A percentile compares a stretch with the other conserved stretches of the same genome.
Conservation (phyloP, 2,797 vertebrate genomes). For the Enteromius treurensis region DNA sequence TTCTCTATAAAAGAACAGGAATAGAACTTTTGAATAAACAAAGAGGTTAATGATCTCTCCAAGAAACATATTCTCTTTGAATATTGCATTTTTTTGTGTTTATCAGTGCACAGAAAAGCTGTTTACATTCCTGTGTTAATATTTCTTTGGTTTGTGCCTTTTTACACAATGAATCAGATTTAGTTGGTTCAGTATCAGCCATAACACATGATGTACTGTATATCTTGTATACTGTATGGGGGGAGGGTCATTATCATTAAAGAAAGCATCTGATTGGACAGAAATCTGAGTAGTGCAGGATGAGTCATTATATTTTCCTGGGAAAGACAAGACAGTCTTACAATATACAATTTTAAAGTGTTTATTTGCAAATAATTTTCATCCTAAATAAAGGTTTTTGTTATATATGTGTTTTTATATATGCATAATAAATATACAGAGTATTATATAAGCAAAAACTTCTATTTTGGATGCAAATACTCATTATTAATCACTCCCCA, state of each 20-base stretch:
- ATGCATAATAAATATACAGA: too few species aligned
- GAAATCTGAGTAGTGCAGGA: not conserved
- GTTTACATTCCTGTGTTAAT: not conserved
- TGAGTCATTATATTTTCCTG: not conserved
- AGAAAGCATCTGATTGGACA: not conserved
- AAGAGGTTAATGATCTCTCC: constrained; percentile 41
- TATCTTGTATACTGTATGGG: not conserved
- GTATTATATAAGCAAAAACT: too few species aligned
- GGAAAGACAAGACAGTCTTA: not conserved
- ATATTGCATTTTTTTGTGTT: not conserved
- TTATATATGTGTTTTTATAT: too few species aligned
- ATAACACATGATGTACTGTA: not conserved
- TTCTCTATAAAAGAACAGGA: constrained; percentile 16
- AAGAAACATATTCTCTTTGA: not conserved
- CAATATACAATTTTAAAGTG: not conserved
- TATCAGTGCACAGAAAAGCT: not conserved
- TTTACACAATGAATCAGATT: not conserved
- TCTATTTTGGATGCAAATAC: too few species aligned
- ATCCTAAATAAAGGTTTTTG: too few species aligned
- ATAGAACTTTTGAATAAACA: constrained; percentile 37
- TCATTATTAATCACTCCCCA: too few species aligned
- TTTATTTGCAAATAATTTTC: not conserved
- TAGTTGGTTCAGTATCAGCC: not conserved
- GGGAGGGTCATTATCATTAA: not conserved
- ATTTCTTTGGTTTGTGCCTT: not conserved